Conservation (phyloP, 1,140 invertebrate species). For the Pseudomyrmex dendroicus region DNA sequence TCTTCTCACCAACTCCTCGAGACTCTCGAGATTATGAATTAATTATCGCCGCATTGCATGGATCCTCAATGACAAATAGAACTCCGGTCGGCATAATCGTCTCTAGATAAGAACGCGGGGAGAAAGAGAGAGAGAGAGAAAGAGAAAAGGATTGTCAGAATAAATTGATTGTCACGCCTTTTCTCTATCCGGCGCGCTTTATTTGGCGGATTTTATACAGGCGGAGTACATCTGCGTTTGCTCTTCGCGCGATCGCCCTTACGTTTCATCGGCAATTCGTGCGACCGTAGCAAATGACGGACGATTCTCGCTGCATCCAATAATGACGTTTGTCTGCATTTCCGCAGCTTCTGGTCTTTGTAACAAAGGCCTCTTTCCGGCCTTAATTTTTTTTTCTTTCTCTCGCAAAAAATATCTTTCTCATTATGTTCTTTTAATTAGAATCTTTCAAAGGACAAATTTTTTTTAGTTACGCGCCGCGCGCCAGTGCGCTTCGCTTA, state of each 20-base stretch:
- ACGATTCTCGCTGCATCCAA: slow-evolving; percentile 1
- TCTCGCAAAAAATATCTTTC: neutral
- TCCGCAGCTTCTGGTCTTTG: neutral
- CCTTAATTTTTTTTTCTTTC: neutral
- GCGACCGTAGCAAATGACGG: slow-evolving; percentile 12
- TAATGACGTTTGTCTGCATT: slow-evolving; percentile 5
- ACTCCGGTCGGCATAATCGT: slow-evolving; percentile 56
- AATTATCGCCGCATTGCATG: slow-evolving; percentile 60
- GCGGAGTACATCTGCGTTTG: neutral
- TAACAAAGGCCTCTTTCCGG: neutral
- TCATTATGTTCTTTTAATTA: slow-evolving; percentile 18
- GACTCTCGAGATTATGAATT: slow-evolving; percentile 68
- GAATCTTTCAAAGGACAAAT: slow-evolving; percentile 17
- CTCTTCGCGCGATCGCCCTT: neutral
- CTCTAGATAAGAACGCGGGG: slow-evolving; percentile 4
- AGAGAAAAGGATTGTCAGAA: slow-evolving; percentile 31
- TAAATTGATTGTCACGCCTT: slow-evolving; percentile 62
- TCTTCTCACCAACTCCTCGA: slow-evolving; percentile 57
- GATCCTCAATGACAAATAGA: slow-evolving; percentile 65
- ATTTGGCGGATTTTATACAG: slow-evolving; percentile 19
- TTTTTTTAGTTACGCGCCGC: neutral
- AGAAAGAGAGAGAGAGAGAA: neutral
- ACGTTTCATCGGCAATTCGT: neutral
- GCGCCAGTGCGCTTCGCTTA: neutral
- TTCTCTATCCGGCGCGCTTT: neutral